Percentiles rank a stretch among this genome's conserved stretches.
Evolutionary conservation across 2,888 invertebrate genomes (phyloP).

Genomic region (Drosophila trichaetosa): DNA sequence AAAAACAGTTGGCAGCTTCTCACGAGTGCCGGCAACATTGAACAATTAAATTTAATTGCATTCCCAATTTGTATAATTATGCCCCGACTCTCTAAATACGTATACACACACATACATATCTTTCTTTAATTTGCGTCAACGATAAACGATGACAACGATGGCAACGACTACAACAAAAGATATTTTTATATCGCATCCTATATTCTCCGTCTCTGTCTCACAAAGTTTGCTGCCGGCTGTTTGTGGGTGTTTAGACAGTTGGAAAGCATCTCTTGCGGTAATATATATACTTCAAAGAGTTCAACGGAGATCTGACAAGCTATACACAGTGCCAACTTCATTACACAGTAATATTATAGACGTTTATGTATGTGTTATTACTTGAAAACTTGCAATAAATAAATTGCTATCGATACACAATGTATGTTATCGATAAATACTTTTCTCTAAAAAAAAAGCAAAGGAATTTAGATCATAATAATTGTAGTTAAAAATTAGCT

Average conservation of each 20-base stretch:
- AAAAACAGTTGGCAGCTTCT: conserved; percentile 55
- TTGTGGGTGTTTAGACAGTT: conserved; percentile 1
- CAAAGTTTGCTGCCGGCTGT: conserved; percentile 11
- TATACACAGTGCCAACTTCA: background rate
- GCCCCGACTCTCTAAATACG: conserved; percentile 70
- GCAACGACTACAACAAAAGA: conserved; percentile 12
- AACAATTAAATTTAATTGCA: conserved; percentile 82
- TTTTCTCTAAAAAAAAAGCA: background rate
- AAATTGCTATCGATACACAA: background rate
- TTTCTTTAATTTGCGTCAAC: conserved; percentile 73
- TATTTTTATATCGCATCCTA: background rate
- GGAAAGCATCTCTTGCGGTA: background rate
- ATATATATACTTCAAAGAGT: background rate
- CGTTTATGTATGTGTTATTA: background rate
- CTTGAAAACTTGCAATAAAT: background rate
- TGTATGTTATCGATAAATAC: background rate
- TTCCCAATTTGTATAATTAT: conserved; percentile 82
- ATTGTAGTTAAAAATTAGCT: background rate
- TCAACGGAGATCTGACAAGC: background rate
- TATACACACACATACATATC: conserved; percentile 3
- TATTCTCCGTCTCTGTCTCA: background rate
- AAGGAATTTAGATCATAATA: background rate
- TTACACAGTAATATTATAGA: background rate
- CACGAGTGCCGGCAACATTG: conserved; percentile 70
- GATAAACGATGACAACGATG: conserved; percentile 52